phyloP scores from a whole-genome alignment of 37 sponge, comb jelly and placozoan species.

The Chondrilla cf. caribensis region DNA sequence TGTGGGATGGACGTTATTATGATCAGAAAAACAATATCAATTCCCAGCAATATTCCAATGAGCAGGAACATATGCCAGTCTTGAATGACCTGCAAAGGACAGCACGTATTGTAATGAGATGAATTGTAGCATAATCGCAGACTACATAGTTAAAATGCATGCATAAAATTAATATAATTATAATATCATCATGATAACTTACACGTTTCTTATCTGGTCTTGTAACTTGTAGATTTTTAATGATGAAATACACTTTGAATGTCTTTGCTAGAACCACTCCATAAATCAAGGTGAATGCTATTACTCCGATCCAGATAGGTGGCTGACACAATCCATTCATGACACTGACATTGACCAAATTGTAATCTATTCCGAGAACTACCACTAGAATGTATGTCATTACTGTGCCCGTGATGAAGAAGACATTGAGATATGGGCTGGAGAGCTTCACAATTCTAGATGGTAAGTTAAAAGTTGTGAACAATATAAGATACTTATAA shows the following conservation, averaged over 20 bases:
- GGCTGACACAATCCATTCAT: not conserved
- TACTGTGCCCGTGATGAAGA: conserved; percentile 52
- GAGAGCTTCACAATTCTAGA: conserved; percentile 59
- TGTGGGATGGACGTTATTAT: conserved; percentile 44
- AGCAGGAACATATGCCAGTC: conserved; percentile 46
- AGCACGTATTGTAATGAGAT: too few relatives aligned
- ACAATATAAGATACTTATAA: not conserved
- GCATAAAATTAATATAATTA: too few relatives aligned
- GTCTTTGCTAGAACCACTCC: conserved; percentile 63
- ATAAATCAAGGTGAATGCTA: conserved; percentile 61
- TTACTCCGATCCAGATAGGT: conserved; percentile 43
- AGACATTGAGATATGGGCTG: conserved; percentile 64
- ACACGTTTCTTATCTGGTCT: not conserved
- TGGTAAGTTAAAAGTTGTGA: too few relatives aligned
- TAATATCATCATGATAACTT: too few relatives aligned
- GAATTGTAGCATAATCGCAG: not conserved
- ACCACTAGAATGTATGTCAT: conserved; percentile 57
- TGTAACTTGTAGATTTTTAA: conserved; percentile 1
- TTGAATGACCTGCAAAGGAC: conserved; percentile 35
- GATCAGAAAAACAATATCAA: conserved; percentile 40
- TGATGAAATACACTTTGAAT: conserved; percentile 59
- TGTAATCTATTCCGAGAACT: conserved; percentile 61
- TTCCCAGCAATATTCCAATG: conserved; percentile 31
- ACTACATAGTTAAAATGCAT: not conserved
- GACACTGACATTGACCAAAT: not conserved